A percentile compares a stretch with the other conserved stretches of the same genome.
These are phyloP conservation scores for Eucera pruinosa DNA, from an alignment of 2,888 invertebrate species.

Conservation along the genomic window DNA sequence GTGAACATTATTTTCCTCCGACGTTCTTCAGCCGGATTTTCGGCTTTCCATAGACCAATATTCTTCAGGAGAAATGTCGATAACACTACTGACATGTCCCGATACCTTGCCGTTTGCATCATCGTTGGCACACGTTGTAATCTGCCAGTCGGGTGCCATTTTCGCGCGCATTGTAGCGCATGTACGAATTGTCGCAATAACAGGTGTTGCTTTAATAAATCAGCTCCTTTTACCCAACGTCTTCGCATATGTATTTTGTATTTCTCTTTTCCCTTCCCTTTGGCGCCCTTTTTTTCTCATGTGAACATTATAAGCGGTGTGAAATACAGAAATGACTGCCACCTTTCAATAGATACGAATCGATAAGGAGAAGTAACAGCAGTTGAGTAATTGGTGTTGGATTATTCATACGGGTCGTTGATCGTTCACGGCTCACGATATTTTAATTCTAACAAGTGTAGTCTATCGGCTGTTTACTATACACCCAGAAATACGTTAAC, in stretches of 20 bases:
- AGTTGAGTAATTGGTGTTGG: no score
- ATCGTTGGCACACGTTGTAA: not conserved
- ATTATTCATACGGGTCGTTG: no score
- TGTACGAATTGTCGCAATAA: not conserved
- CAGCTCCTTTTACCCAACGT: not conserved
- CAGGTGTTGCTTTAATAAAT: not conserved
- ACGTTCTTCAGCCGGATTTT: constrained; percentile 30
- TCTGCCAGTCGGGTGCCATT: no score
- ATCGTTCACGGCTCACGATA: no score
- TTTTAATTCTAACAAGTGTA: no score
- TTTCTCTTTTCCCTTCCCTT: no score
- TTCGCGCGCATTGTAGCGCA: not conserved
- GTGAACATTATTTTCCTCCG: constrained; percentile 39
- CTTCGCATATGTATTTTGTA: no score
- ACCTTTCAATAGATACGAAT: no score
- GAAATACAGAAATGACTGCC: not conserved
- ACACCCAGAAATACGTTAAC: no score
- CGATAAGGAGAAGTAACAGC: no score
- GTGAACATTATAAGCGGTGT: not conserved
- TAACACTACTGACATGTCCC: constrained; percentile 46
- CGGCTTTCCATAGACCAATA: constrained; percentile 66
- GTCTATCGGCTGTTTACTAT: no score
- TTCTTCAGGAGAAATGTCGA: constrained; percentile 64
- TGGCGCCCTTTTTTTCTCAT: no score
- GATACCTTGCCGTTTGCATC: not conserved